Percentiles rank a stretch among this genome's conserved stretches.
Evolutionary conservation across 2,797 vertebrate species (phyloP).

Genomic region (Epinephelus malabaricus): DNA sequence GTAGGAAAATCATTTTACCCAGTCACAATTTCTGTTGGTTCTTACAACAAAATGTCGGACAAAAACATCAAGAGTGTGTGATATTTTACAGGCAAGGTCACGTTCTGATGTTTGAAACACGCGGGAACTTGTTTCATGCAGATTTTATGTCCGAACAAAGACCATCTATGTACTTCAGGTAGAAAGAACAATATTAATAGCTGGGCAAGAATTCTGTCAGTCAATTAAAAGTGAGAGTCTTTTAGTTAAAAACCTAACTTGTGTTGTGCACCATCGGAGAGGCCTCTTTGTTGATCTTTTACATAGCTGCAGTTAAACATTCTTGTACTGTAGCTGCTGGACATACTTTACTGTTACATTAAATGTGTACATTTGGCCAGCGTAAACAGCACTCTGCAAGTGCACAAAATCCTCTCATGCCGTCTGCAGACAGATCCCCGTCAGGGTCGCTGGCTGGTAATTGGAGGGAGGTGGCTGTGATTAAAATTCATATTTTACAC

Average conservation of each 20-base stretch:
- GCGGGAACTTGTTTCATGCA: background rate
- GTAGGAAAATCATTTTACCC: background rate
- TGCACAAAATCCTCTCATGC: conserved; percentile 58
- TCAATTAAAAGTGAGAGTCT: background rate
- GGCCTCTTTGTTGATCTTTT: background rate
- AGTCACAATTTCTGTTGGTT: background rate
- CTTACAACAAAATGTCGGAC: background rate
- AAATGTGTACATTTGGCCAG: conserved; percentile 7
- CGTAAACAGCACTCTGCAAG: background rate
- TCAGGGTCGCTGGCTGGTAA: conserved; percentile 82
- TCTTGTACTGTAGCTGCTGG: background rate
- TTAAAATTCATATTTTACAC: conserved; percentile 81
- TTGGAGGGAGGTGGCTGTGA: conserved; percentile 80
- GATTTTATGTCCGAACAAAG: background rate
- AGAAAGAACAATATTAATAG: background rate
- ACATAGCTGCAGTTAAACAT: background rate
- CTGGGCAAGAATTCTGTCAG: background rate
- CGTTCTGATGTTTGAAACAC: too few relatives aligned
- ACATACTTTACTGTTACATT: conserved; percentile 11
- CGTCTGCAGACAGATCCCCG: conserved; percentile 75
- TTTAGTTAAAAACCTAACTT: background rate
- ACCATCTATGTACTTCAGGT: background rate
- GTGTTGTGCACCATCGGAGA: background rate
- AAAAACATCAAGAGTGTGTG: background rate
- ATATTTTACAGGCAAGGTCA: too few relatives aligned